Base-by-base conservation (phyloP, 2,797 vertebrate genomes). In the Platyrinchus mystaceus region DNA sequence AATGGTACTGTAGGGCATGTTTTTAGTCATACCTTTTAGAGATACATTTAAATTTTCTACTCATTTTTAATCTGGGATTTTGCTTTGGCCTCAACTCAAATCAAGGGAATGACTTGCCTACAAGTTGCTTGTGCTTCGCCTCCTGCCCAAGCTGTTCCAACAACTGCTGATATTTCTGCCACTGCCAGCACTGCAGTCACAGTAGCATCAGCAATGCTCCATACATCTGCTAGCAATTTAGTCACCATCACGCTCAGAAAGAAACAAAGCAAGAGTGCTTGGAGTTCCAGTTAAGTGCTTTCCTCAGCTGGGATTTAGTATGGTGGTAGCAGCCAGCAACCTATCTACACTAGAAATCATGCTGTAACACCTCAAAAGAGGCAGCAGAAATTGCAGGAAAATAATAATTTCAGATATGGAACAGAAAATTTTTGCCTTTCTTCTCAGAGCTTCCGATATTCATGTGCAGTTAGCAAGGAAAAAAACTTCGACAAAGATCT, bases 211-310 rank as follows among this genome's bases (percentile, higher is more conserved):
- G 76, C 64, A 84, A 20, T 8, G 69, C 79, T 94, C 80, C 50
- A 27, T 86, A 88, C 82, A 94, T 92, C 95, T 96, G 94, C 87
- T 86, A 88, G 46, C 70, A 94, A 91, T 96, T 94, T 91, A 86
- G 91, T 75, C 63, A 41, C 63, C 67, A 86, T 47, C 77, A 37
- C 9, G 18, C 66, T 85, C 81, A 84, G 69, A 91, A 87, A 89
- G 62, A 91, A 78, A 81, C 32, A 87, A 75, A 91, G 76, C 77
- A 76, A 63, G 36, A 88, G 44, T 10, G 52, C 80, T 90, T 60
- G 6, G 2, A 92, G 69, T 44, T 91, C 34, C 53, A 73, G 56
- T 84, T 90, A 91, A 94, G 62, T 60, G 44, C 77, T 87, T 76
- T 84, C 69, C 77, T 91, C 91, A 84, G 85, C 67, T 86, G 80